Base-by-base conservation (phyloP, 2,888 invertebrate genomes). In the Lepeophtheirus nordmannii region DNA sequence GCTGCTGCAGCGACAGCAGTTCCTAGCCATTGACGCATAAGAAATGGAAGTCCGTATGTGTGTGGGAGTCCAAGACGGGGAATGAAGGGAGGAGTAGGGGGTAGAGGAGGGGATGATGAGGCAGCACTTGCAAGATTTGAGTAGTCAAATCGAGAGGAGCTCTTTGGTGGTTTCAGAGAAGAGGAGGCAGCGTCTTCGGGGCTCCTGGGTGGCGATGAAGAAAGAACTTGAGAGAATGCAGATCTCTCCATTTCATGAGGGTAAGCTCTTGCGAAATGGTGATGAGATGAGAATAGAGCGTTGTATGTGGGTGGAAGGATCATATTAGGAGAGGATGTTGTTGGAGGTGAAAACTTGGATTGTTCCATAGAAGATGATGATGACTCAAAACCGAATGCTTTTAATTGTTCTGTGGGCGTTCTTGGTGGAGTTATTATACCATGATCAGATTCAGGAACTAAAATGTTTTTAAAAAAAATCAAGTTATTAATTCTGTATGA, bases 231-330 rank as follows among this genome's bases (percentile, higher is more conserved):
- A 30, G 58, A 58, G 30, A 30, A 58, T 14, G 58, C 22, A 8
- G 58, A 58, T 22, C 23, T 64, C 67, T 67, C 68, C 67, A 64
- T 67, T 64, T 64, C 67, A 64, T 58, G 61, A 64, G 53, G 67
- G 66, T 63, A 65, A 65, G 58, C 65, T 68, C 67, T 65, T 65
- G 66, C 62, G 66, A 66, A 59, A 66, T 57, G 53, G 8, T 2
- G 53, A 14, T n/a, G 14, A 3, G 53, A 46, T 46, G n/a, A 17
- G 53, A 17, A 14, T 17, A 46, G 53, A 46, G 53, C n/a, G 53
- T 46, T 46, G 53, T 14, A 14, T 14, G 53, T 14, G 14, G 53
- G 53, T 14, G 53, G 53, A 46, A 46, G 53, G 8, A 46, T 14
- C 53, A 46, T 46, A 17, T 46, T 46, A 3, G 14, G 14, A 17